phyloP scores from a whole-genome alignment of 2,797 vertebrate species.

The Iguana delicatissima region DNA sequence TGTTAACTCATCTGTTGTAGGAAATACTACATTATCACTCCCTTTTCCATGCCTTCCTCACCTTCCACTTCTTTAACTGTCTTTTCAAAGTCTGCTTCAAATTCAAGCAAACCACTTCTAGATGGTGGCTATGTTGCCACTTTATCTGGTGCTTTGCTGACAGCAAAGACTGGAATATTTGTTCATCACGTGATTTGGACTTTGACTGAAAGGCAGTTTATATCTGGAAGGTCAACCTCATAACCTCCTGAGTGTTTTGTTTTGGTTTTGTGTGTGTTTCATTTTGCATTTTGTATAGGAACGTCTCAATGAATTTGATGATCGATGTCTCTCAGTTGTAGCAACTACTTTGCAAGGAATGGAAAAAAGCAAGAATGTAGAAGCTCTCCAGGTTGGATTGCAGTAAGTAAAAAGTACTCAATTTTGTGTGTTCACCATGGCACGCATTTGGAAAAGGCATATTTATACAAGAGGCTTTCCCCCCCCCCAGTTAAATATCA shows the following conservation, averaged over 20 bases:
- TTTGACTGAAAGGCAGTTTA: neutral
- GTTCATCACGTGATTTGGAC: neutral
- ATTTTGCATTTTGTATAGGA: conserved; percentile 82
- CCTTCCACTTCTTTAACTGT: too few relatives aligned
- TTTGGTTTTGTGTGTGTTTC: neutral
- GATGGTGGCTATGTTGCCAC: too few relatives aligned
- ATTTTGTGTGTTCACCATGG: neutral
- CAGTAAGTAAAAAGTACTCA: conserved; percentile 78
- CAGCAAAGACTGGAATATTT: neutral
- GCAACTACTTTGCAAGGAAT: conserved; percentile 80
- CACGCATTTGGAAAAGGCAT: neutral
- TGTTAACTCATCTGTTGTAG: too few relatives aligned
- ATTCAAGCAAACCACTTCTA: too few relatives aligned
- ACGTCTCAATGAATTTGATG: conserved; percentile 87
- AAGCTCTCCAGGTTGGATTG: conserved; percentile 85
- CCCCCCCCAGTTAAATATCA: neutral
- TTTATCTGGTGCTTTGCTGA: too few relatives aligned
- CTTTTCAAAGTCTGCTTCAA: too few relatives aligned
- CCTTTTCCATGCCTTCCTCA: too few relatives aligned
- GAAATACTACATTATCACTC: too few relatives aligned
- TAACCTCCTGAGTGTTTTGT: conserved; percentile 16
- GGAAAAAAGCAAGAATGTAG: conserved; percentile 83
- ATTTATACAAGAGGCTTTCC: neutral
- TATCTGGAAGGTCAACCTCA: conserved; percentile 8
- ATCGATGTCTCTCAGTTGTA: conserved; percentile 85